These are phyloP conservation scores for Gonatopus flavifemur DNA, from an alignment of 1,140 invertebrate genomes.

Conservation along the genomic window DNA sequence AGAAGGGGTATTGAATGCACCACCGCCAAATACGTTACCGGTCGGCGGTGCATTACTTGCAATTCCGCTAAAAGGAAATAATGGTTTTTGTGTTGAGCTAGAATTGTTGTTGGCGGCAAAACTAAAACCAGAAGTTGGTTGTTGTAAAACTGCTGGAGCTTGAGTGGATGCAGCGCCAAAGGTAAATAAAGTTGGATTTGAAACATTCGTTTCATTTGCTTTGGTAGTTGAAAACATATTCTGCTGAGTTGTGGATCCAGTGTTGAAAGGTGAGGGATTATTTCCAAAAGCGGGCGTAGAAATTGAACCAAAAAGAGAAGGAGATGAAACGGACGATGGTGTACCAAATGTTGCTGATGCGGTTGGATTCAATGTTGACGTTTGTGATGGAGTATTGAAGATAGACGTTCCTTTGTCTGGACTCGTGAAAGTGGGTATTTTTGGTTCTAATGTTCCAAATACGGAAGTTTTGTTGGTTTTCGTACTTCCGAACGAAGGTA, in stretches of 20 bases:
- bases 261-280: slow-evolving; percentile 16
- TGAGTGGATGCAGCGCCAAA: slow-evolving; percentile 29
- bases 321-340: slow-evolving; percentile 13
- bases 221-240: slow-evolving; percentile 30
- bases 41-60: slow-evolving; percentile 8
- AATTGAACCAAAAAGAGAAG: slow-evolving; percentile 14
- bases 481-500: slow-evolving; percentile 19
- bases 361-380: not conserved
- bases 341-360: slow-evolving; percentile 25
- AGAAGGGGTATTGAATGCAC: slow-evolving; percentile 19
- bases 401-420: slow-evolving; percentile 18
- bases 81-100: slow-evolving; percentile 15
- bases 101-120: slow-evolving; percentile 25
- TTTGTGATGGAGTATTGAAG: slow-evolving; percentile 19
- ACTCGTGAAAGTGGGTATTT: slow-evolving; percentile 23
- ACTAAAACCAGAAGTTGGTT: slow-evolving; percentile 26
- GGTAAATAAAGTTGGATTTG: slow-evolving; percentile 26
- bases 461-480: slow-evolving; percentile 28
- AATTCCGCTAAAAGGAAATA: slow-evolving; percentile 29
- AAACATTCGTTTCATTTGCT: slow-evolving; percentile 12
- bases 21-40: slow-evolving; percentile 13
- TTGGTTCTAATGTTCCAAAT: slow-evolving; percentile 29
- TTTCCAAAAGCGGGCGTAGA: slow-evolving; percentile 23
- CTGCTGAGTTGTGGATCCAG: slow-evolving; percentile 16
- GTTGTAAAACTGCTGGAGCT: slow-evolving; percentile 6